phyloP scores from a whole-genome alignment of 2,113 vertebrate genomes.

The Salvator merianae region DNA sequence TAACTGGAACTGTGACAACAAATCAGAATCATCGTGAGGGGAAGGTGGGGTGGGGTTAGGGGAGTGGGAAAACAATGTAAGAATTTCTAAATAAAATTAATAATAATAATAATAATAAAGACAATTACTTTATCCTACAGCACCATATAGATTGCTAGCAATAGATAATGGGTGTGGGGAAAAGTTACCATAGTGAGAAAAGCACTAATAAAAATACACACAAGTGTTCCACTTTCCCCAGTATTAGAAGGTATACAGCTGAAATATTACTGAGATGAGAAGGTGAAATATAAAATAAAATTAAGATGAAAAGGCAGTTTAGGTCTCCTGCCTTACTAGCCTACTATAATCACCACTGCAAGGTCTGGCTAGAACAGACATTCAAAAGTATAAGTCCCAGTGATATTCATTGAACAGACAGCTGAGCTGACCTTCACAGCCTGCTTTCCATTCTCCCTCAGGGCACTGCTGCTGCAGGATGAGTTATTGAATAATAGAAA shows the following conservation, averaged over 20 bases:
- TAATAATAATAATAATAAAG: too few relatives aligned
- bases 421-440: background rate
- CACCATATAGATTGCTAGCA: background rate
- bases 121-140: background rate
- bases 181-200: background rate
- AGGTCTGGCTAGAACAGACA: background rate
- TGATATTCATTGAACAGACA: slow-evolving; percentile 7
- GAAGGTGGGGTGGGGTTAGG: too few relatives aligned
- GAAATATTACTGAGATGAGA: background rate
- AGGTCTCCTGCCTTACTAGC: background rate
- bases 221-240: background rate
- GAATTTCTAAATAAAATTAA: too few relatives aligned
- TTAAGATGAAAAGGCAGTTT: background rate
- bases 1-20: too few relatives aligned
- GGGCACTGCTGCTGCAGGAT: background rate
- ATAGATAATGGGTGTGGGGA: background rate
- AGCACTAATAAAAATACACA: background rate
- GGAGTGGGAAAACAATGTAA: too few relatives aligned
- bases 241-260: background rate
- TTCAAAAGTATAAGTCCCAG: slow-evolving; percentile 10
- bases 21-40: too few relatives aligned
- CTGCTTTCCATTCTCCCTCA: background rate
- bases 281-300: slow-evolving; percentile 3
- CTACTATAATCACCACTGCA: background rate
- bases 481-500: background rate